Conservation (phyloP, 2,113 vertebrate species). For the Verasper variegatus region DNA sequence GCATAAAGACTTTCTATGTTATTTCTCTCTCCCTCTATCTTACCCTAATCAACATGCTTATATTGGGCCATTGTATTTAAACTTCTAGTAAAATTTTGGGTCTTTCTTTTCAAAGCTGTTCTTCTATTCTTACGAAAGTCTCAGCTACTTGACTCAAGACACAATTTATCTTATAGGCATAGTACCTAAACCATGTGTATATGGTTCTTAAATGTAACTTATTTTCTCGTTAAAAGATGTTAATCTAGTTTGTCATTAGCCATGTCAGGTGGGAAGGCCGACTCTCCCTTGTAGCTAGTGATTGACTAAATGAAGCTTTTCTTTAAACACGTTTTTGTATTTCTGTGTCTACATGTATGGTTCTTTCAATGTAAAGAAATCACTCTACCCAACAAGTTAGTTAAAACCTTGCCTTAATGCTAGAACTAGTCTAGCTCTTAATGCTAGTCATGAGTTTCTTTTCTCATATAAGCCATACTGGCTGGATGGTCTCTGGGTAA, state of each 20-base stretch:
- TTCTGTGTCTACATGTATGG: constrained; percentile 23
- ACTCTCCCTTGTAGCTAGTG: constrained; percentile 52
- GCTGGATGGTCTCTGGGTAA: constrained; percentile 61
- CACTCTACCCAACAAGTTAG: constrained; percentile 41
- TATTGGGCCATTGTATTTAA: constrained; percentile 57
- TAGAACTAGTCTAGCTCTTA: constrained; percentile 37
- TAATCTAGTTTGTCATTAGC: constrained; percentile 22
- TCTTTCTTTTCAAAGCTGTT: constrained; percentile 76
- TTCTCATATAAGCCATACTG: constrained; percentile 79
- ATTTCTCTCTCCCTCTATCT: constrained; percentile 32
- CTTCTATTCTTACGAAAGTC: constrained; percentile 19
- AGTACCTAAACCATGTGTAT: constrained; percentile 6
- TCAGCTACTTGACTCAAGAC: constrained; percentile 29
- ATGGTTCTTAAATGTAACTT: constrained; percentile 18
- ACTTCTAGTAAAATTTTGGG: constrained; percentile 58
- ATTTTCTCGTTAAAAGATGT: constrained; percentile 30
- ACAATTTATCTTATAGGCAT: constrained; percentile 18
- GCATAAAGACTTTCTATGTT: constrained; percentile 69
- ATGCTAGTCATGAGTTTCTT: constrained; percentile 52
- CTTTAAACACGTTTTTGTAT: constrained; percentile 8
- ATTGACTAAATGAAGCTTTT: constrained; percentile 18
- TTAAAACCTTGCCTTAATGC: constrained; percentile 81
- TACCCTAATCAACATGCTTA: constrained; percentile 60
- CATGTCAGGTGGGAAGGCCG: constrained; percentile 21
- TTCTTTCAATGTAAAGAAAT: constrained; percentile 33